Conservation (phyloP, 2,797 vertebrate species). For the Cynopterus sphinx region DNA sequence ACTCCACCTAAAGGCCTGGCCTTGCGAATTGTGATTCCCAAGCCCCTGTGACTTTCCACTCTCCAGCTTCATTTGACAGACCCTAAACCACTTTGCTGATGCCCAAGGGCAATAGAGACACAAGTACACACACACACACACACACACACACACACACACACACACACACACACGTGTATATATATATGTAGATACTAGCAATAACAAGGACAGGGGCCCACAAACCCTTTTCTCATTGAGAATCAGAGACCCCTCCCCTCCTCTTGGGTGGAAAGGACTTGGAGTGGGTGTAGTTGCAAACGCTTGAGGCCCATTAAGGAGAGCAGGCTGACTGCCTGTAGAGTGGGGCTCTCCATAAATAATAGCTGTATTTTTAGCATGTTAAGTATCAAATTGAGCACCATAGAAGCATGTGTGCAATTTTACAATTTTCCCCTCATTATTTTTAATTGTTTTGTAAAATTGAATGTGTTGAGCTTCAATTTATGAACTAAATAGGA, state of each 20-base stretch:
- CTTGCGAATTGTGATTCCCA: not conserved
- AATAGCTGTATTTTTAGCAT: conserved; percentile 49
- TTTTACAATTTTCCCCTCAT: conserved; percentile 74
- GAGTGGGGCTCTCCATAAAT: not conserved
- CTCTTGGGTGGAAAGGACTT: not conserved
- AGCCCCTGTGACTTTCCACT: not conserved
- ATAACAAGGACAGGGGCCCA: not conserved
- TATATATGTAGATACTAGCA: not conserved
- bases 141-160: too few relatives aligned
- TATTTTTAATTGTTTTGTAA: conserved; percentile 74
- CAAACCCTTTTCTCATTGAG: not conserved
- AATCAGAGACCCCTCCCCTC: not conserved
- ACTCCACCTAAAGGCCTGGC: not conserved
- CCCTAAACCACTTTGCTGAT: not conserved
- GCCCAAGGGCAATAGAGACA: not conserved
- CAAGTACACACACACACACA: not conserved
- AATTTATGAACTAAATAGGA: conserved; percentile 56
- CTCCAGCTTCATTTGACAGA: not conserved
- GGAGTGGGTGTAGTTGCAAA: not conserved
- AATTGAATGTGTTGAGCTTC: conserved; percentile 46
- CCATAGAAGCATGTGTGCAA: conserved; percentile 38
- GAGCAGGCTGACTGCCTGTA: not conserved
- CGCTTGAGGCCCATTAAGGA: not conserved
- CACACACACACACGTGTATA: too few relatives aligned
- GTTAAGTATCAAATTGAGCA: conserved; percentile 63